Base-by-base conservation (phyloP, 2,888 invertebrate genomes). In the Exocentrus adspersus region DNA sequence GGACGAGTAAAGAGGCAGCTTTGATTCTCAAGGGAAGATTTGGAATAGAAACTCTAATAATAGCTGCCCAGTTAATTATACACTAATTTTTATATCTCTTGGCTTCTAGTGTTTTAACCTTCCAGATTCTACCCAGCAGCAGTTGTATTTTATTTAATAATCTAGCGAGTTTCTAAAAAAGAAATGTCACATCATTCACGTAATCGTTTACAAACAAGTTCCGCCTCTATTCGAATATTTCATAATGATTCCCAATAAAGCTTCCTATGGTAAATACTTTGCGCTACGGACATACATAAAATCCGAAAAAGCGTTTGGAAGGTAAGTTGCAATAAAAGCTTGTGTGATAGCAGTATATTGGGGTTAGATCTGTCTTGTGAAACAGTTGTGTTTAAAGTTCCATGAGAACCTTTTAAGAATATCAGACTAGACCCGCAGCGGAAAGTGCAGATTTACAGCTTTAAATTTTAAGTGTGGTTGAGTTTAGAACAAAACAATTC, bases 271-370 rank as follows among this genome's bases (percentile, higher is more conserved):
- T 14, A 37, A 37, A 37, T 12, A 37, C 37, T 37, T 37, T 12
- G 37, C 12, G 37, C 37, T 37, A 14, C 14, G 12, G n/a, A n/a
- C n/a, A n/a, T 12, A 37, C 14, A 12, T 37, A 37, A 37, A 37
- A 14, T 14, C 37, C 14, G 37, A 2, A 37, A 5, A n/a, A 5
- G 37, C 5, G 14, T 37, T 37, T 37, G 37, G 37, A n/a, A 37
- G 37, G 37, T 37, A 37, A 37, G 37, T 37, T 37, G 37, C 37
- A 37, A 37, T 37, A 37, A 37, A 37, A 37, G 37, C 37, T 37
- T 4, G 37, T 37, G 37, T 37, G 14, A 12, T 37, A 37, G 12
- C 37, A n/a, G 12, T 37, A 37, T 37, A 37, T 37, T 12, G 37
- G 12, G 37, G 37, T 37, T 12, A n/a, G 12, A 12, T 37, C 37